Percentiles rank a stretch among this genome's conserved stretches.
Evolutionary conservation across 2,797 vertebrate species (phyloP).

Genomic region (Anguilla anguilla): DNA sequence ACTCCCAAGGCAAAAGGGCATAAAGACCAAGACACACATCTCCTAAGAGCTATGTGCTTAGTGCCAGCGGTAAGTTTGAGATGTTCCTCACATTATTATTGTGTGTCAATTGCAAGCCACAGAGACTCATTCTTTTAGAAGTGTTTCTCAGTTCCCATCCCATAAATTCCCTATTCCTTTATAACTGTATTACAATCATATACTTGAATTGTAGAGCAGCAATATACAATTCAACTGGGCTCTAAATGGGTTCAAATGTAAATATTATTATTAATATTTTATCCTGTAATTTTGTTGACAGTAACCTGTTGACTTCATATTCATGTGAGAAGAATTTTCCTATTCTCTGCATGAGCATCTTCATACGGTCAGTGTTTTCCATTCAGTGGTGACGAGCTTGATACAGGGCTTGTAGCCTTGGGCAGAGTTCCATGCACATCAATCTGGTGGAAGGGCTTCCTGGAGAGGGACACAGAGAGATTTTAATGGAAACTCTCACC

Average conservation of each 20-base stretch:
- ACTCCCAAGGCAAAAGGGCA: background rate
- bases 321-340: conserved; percentile 6
- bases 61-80: background rate
- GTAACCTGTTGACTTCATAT: conserved; percentile 6
- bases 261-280: too few relatives aligned
- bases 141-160: background rate
- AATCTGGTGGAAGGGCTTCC: conserved; percentile 17
- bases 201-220: background rate
- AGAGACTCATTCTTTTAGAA: background rate
- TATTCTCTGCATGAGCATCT: background rate
- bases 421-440: conserved; percentile 18
- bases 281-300: background rate
- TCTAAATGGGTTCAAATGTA: background rate
- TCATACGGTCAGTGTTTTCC: conserved; percentile 20
- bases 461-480: conserved; percentile 10
- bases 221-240: background rate
- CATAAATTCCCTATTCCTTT: background rate
- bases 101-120: background rate
- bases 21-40: background rate
- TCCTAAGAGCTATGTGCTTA: background rate
- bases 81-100: background rate
- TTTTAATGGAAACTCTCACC: conserved; percentile 16
- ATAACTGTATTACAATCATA: too few relatives aligned
- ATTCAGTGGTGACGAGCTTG: background rate
- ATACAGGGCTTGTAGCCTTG: background rate